Evolutionary conservation across 2,113 vertebrate species (phyloP), one percentile per base, ranked within the genome.

Genomic region (Sinocyclocheilus grahami): DNA sequence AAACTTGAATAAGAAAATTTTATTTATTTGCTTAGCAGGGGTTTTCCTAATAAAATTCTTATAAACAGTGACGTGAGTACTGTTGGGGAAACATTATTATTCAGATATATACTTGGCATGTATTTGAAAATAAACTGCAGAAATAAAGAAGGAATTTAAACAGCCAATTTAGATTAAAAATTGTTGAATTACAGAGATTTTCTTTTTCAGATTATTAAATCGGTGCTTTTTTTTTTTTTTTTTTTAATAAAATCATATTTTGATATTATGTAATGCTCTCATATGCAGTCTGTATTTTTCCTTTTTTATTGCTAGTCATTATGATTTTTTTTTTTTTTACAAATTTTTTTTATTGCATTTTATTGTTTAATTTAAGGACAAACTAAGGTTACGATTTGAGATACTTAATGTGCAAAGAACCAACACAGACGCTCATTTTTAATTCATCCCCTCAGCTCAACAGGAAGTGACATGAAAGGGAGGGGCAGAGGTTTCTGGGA

Each of bases 391-490:
- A 27, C 75, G 27, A 85, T 75, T 85, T 13, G 80, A 76, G 74
- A 65, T 79, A 37, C n/a, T 65, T 76, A 71, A 82, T 82, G 55
- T 84, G 82, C 53, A 72, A 33, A 82, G 62, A 82, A 51, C n/a
- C 53, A 75, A 75, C 74, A 79, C 86, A 81, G 42, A 33, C 14
- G 18, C 76, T 85, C 84, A 87, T 88, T 85, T 87, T 88, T 88
- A 85, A 90, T 90, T 90, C 78, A 90, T 90, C 55, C 63, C n/a
- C 78, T 27, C 83, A 72, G 42, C 85, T 85, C 86, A 82, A 85
- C 83, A 85, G 85, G 85, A 87, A 87, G 88, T 87, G 78, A 89
- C 82, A 87, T 53, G 72, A 75, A 53, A 85, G 78, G 83, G 82
- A 88, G 85, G 72, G 85, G 77, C 42, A 22, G 82, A 37, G 71